Evolutionary conservation across 2,113 vertebrate species (phyloP), one percentile per base, ranked within the genome.

Genomic region (Pardalotus punctatus): DNA sequence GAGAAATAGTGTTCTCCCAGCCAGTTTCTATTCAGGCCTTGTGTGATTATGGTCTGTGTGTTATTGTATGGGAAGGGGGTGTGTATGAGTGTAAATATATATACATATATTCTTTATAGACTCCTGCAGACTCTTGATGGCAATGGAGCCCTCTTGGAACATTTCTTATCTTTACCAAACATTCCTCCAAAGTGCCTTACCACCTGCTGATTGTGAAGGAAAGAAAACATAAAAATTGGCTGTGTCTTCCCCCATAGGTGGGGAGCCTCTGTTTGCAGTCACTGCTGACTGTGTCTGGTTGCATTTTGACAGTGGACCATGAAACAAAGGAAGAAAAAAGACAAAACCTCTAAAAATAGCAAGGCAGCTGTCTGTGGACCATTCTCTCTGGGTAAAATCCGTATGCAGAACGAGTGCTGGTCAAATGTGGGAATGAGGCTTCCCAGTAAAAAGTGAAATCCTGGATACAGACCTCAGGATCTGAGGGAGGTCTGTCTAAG

Each of bases 81-180:
- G 11, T 64, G 3, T 53, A 11, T 10, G 15, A 31, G 3, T 38
- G 4, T 58, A 5, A 38, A 9, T 33, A 10, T 23, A 7, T 19
- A 5, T 19, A 4, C 31, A 4, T 60, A 14, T 38, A 9, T 73
- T 33, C 18, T 61, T 85, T 45, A 27, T 9, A 48, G 79, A 33
- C 8, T 47, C 11, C 62, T 90, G 67, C 35, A 86, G 60, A 35
- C 47, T 61, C 88, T 57, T 33, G 64, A 42, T 53, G 88, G 71
- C 76, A 33, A 3, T 14, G 40, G n/a, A n/a, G 27, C 19, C 33
- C n/a, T 50, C 47, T 28, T 74, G 47, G 19, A 64, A 54, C 13
- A 16, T 62, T 70, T 73, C 71, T 92, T 93, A 92, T 93, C 90
- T 88, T 50, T 65, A 7, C 69, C 38, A 66, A 88, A 58, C 80